A percentile compares a stretch with the other conserved stretches of the same genome.
phyloP scores from a whole-genome alignment of 2,888 invertebrate species.

The Mylabris sibirica region DNA sequence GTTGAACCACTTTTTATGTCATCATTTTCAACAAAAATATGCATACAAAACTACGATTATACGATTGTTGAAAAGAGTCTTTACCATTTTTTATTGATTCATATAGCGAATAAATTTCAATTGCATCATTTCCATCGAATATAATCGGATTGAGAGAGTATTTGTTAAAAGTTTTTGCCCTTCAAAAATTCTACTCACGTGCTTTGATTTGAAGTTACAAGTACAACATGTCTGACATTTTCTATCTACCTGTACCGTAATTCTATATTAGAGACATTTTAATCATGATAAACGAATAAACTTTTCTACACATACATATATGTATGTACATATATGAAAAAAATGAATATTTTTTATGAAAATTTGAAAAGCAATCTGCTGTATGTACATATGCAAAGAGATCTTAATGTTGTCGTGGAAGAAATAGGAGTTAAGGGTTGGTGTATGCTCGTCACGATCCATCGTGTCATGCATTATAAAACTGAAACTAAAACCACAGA shows the following conservation, averaged over 20 bases:
- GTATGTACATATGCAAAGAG: constrained; percentile 21
- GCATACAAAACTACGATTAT: neutral
- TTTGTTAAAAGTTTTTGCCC: neutral
- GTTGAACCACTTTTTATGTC: constrained; percentile 7
- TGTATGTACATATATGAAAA: no score
- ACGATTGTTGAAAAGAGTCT: neutral
- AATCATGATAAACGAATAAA: neutral
- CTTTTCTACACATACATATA: no score
- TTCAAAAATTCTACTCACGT: neutral
- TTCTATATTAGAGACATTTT: neutral
- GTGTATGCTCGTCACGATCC: constrained; percentile 50
- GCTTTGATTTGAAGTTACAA: constrained; percentile 1
- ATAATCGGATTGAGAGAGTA: neutral
- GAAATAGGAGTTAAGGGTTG: constrained; percentile 34
- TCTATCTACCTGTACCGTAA: neutral
- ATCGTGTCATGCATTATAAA: constrained; percentile 51
- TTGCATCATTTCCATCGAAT: neutral
- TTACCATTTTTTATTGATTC: neutral
- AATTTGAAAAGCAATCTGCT: neutral
- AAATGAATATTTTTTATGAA: neutral
- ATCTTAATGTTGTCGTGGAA: constrained; percentile 44
- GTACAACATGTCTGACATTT: neutral
- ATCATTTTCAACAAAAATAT: neutral
- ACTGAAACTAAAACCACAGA: constrained; percentile 49
- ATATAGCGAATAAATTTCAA: neutral